Conservation (phyloP, 2,113 vertebrate species). For the Hemichromis elongatus region DNA sequence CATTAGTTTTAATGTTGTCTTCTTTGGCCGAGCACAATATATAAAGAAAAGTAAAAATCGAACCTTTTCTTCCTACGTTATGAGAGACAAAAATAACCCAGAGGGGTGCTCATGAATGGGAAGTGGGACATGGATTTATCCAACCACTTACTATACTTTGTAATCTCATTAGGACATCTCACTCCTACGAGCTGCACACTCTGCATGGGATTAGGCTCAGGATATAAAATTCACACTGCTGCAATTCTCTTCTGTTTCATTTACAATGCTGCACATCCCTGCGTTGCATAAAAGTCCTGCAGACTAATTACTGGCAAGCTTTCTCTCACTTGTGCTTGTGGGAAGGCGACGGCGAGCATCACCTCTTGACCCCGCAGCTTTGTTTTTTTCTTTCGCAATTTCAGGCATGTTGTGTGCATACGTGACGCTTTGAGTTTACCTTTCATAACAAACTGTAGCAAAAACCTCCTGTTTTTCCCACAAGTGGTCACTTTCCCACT, state of each 20-base stretch:
- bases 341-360: background rate
- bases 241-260: background rate
- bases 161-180: constrained; percentile 45
- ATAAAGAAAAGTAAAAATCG: background rate
- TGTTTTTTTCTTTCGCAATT: background rate
- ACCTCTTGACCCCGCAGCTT: background rate
- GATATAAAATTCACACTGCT: background rate
- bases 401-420: background rate
- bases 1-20: background rate
- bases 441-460: background rate
- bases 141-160: background rate
- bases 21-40: background rate
- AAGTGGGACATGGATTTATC: background rate
- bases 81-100: background rate
- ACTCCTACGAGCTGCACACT: background rate
- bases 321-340: background rate
- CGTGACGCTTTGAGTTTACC: background rate
- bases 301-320: background rate
- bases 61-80: background rate
- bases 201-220: constrained; percentile 24
- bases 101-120: background rate
- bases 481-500: background rate
- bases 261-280: background rate
- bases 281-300: background rate
- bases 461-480: background rate